Evolutionary conservation across 2,797 vertebrate genomes (phyloP).

Genomic region (Momotus momota): DNA sequence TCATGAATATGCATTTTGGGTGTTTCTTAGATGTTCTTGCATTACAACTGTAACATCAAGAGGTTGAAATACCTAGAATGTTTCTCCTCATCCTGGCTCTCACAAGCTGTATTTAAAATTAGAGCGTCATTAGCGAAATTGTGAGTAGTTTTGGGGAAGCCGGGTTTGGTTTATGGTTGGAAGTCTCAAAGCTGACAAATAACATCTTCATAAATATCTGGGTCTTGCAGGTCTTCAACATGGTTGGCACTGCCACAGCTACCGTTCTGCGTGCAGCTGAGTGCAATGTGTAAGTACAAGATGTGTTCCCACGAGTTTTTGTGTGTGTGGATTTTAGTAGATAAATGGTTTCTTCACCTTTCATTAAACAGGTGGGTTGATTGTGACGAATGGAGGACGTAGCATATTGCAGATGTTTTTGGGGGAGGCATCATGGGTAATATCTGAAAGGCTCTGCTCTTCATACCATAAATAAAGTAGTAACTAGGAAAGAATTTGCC

Average conservation of each 20-base stretch:
- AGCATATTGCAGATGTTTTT: conserved; percentile 56
- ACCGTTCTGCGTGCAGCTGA: background rate
- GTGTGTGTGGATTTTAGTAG: background rate
- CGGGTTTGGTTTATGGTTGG: background rate
- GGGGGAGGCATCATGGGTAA: background rate
- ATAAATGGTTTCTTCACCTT: background rate
- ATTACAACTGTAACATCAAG: background rate
- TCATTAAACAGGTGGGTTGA: background rate
- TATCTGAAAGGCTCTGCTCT: background rate
- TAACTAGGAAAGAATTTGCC: background rate
- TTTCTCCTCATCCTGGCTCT: background rate
- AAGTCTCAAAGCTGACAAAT: background rate
- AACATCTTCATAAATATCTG: conserved; percentile 28
- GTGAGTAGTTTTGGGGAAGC: background rate
- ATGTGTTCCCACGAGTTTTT: background rate
- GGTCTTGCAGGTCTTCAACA: conserved; percentile 54
- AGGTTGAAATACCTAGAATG: background rate
- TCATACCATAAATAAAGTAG: background rate
- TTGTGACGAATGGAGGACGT: background rate
- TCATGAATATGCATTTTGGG: background rate
- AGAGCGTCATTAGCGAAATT: background rate
- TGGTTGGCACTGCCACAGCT: background rate
- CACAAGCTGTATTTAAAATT: background rate
- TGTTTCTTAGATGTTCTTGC: background rate
- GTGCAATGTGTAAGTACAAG: background rate